Evolutionary conservation across 2,888 invertebrate genomes (phyloP).

Genomic region (Itoplectis maculator): DNA sequence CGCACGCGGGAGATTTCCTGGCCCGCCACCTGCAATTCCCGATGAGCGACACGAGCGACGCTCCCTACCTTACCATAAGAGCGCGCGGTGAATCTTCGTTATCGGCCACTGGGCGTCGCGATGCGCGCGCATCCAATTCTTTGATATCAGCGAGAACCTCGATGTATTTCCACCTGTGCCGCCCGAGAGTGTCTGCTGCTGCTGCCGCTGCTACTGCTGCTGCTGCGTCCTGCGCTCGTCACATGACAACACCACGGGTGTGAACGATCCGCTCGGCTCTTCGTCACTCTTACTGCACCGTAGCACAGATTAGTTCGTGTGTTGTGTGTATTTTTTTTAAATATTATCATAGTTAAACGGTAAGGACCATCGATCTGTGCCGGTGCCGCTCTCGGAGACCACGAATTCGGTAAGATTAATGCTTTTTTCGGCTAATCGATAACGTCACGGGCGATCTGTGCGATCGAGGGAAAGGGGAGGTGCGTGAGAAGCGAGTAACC

Average conservation of each 20-base stretch:
- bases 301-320: not conserved
- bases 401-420: constrained; percentile 53
- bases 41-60: not conserved
- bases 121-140: constrained; percentile 35
- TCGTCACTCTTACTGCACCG: constrained; percentile 23
- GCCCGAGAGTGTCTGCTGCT: constrained; percentile 55
- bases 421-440: constrained; percentile 60
- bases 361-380: not conserved
- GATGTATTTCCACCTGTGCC: constrained; percentile 24
- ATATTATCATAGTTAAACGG: not conserved
- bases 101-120: not conserved
- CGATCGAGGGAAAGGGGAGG: constrained; percentile 41
- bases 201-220: constrained; percentile 36
- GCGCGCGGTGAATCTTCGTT: not conserved
- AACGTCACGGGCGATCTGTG: constrained; percentile 29
- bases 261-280: constrained; percentile 69
- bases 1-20: not conserved
- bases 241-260: constrained; percentile 81
- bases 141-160: constrained; percentile 12
- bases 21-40: not conserved
- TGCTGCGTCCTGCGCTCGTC: constrained; percentile 72
- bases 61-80: not conserved
- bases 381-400: constrained; percentile 4
- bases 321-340: not conserved
- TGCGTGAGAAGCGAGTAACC: constrained; percentile 25